These are phyloP conservation scores for Aradophagus sp. DNA, from an alignment of 1,140 invertebrate species.

Conservation along the genomic window DNA sequence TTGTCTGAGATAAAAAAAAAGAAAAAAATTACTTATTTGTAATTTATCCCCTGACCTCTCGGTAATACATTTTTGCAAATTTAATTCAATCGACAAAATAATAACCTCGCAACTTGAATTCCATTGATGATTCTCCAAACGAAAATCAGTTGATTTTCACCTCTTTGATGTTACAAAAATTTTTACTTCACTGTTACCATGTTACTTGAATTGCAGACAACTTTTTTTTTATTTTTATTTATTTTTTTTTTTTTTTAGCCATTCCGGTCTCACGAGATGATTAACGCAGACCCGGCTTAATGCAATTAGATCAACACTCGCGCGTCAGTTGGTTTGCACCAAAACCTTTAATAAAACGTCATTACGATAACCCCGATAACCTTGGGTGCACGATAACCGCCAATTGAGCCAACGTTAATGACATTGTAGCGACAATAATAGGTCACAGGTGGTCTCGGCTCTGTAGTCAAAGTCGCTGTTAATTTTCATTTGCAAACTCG, in stretches of 20 bases:
- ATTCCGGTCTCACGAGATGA: conserved; percentile 23
- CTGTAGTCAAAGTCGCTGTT: conserved; percentile 15
- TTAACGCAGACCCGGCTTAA: conserved; percentile 4
- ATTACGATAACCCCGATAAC: conserved; percentile 47
- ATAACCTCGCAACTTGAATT: too few species aligned
- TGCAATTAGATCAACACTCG: conserved; percentile 20
- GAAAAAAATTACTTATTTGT: too few species aligned
- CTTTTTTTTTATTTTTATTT: too few species aligned
- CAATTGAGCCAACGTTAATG: conserved; percentile 49
- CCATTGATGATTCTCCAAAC: too few species aligned
- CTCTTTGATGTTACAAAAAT: too few species aligned
- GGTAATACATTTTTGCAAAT: too few species aligned
- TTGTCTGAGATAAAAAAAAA: too few species aligned
- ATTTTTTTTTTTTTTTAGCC: conserved; percentile 2
- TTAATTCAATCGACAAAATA: too few species aligned
- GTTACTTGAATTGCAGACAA: too few species aligned
- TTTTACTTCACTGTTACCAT: too few species aligned
- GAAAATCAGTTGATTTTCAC: too few species aligned
- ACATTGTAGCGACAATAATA: conserved; percentile 38
- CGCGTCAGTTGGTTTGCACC: conserved; percentile 16
- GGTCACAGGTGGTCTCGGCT: conserved; percentile 32
- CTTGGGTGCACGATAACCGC: conserved; percentile 40
- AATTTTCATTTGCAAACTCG: conserved; percentile 27
- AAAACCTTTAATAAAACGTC: conserved; percentile 38
- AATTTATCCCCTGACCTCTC: too few species aligned